phyloP scores from a whole-genome alignment of 2,888 invertebrate species.

The Cheiracanthium punctorium region DNA sequence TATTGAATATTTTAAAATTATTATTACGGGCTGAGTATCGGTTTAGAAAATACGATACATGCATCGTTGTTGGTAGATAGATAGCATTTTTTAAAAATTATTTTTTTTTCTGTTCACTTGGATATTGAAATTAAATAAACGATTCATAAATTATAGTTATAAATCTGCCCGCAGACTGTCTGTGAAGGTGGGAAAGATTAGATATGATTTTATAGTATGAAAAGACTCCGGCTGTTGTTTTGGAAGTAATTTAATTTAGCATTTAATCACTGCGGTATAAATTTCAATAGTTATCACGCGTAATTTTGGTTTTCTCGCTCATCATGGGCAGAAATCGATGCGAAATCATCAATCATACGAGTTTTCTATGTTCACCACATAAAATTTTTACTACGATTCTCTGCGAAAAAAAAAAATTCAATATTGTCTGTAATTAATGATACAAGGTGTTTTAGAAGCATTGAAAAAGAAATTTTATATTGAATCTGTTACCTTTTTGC shows the following conservation, averaged over 20 bases:
- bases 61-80: background rate
- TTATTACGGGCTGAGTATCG: background rate
- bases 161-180: background rate
- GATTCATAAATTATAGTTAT: constrained; percentile 17
- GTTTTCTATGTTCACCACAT: too few relatives aligned
- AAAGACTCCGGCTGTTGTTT: background rate
- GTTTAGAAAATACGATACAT: constrained; percentile 5
- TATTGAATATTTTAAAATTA: constrained; percentile 15
- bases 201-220: background rate
- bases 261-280: background rate
- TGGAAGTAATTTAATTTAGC: background rate
- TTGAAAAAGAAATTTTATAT: too few relatives aligned
- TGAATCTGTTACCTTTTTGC: too few relatives aligned
- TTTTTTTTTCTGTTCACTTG: background rate
- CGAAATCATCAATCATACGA: too few relatives aligned
- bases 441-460: too few relatives aligned
- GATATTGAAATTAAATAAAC: constrained; percentile 5
- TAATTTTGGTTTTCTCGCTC: too few relatives aligned
- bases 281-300: background rate
- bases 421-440: too few relatives aligned
- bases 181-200: background rate
- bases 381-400: too few relatives aligned
- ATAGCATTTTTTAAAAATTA: background rate
- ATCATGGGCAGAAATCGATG: too few relatives aligned
- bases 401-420: too few relatives aligned